These are phyloP conservation scores for Sphecodes monilicornis DNA, from an alignment of 2,888 invertebrate genomes.

Conservation along the genomic window DNA sequence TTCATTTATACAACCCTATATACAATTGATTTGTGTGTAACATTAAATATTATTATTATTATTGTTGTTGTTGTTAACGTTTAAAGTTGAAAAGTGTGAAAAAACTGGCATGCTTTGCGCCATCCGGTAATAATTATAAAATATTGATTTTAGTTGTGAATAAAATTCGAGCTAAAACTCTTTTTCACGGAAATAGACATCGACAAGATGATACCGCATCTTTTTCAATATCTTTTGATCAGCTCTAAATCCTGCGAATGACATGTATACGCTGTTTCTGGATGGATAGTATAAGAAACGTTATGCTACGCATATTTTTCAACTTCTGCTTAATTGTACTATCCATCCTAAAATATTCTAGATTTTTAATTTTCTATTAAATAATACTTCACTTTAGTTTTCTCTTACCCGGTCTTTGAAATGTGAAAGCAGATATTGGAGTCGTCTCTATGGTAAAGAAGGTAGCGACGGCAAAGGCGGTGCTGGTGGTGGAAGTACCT, in stretches of 20 bases:
- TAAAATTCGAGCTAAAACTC: neutral
- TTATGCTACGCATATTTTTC: neutral
- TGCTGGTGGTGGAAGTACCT: conserved; percentile 56
- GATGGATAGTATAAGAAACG: neutral
- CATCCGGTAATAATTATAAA: conserved; percentile 7
- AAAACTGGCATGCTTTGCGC: conserved; percentile 10
- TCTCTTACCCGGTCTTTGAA: conserved; percentile 43
- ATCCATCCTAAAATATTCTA: neutral
- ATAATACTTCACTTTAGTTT: conserved; percentile 46
- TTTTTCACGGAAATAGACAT: neutral
- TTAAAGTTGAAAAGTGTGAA: conserved; percentile 6
- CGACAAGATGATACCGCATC: neutral
- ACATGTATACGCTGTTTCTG: neutral
- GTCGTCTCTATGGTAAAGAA: conserved; percentile 43
- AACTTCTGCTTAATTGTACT: conserved; percentile 6
- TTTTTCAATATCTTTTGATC: neutral
- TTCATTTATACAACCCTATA: conserved; percentile 4
- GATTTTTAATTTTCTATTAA: neutral
- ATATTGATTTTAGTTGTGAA: neutral
- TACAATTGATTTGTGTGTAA: conserved; percentile 10
- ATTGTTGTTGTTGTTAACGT: neutral
- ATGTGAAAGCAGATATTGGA: conserved; percentile 47
- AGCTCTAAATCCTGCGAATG: conserved; percentile 10
- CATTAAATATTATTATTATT: conserved; percentile 25
- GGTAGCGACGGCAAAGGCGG: conserved; percentile 60